These are phyloP conservation scores for Dinomys branickii DNA, from an alignment of 2,113 vertebrate species.

Conservation along the genomic window DNA sequence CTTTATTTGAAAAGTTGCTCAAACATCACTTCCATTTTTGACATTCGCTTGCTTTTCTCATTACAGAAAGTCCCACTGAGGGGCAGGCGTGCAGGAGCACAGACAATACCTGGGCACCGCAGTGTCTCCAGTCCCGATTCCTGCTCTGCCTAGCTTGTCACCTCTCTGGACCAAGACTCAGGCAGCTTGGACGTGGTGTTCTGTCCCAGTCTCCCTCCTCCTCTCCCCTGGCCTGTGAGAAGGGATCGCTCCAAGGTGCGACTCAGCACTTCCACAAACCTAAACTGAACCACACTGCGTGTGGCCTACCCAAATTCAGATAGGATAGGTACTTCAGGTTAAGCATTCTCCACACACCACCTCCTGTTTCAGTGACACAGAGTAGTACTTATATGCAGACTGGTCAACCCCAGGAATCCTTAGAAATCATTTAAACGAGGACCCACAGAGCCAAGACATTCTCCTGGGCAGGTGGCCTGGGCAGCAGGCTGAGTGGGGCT, in stretches of 20 bases:
- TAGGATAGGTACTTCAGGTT: background rate
- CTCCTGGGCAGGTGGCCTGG: background rate
- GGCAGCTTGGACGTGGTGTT: background rate
- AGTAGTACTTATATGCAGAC: background rate
- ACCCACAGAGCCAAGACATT: background rate
- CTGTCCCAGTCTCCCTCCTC: background rate
- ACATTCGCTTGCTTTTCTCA: background rate
- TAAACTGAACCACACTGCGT: no score
- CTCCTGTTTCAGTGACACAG: background rate
- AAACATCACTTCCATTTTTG: background rate
- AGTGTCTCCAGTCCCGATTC: background rate
- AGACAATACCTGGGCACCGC: background rate
- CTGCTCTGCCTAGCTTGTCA: no score
- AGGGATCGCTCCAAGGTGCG: background rate
- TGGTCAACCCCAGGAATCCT: background rate
- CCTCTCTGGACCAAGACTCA: no score
- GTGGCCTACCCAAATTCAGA: background rate
- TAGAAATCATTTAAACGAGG: background rate
- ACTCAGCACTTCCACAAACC: background rate
- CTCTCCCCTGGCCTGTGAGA: background rate
- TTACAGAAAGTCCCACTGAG: background rate
- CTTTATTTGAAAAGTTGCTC: background rate
- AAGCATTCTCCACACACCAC: background rate
- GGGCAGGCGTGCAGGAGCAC: background rate
- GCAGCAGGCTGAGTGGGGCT: no score